Conservation (phyloP, 2,113 vertebrate genomes). For the Raphicerus campestris region DNA sequence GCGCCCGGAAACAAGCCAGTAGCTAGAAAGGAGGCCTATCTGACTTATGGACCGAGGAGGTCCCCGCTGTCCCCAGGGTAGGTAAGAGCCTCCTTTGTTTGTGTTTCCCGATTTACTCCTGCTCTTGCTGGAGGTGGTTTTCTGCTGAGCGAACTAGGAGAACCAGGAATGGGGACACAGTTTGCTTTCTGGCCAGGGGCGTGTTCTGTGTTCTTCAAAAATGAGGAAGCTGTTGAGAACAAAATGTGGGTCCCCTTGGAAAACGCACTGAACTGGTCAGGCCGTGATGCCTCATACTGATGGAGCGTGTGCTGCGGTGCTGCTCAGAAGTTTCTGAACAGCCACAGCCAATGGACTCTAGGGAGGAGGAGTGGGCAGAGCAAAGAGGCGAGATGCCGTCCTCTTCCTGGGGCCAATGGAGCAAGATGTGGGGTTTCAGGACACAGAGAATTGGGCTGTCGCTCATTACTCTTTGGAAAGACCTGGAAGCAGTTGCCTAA, state of each 20-base stretch:
- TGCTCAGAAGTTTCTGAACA: background rate
- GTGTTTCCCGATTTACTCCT: background rate
- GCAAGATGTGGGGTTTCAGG: accelerated
- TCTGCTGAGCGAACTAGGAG: background rate
- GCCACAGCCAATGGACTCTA: background rate
- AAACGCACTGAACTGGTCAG: background rate
- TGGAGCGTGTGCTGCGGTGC: accelerated
- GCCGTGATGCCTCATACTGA: accelerated
- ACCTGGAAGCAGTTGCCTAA: background rate
- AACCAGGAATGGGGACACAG: background rate
- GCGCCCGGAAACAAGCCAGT: accelerated
- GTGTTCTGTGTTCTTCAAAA: background rate
- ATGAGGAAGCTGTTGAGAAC: background rate
- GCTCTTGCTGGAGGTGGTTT: background rate
- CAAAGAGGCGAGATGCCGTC: background rate
- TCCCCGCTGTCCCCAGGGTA: accelerated
- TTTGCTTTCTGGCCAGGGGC: background rate
- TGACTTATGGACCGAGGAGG: background rate
- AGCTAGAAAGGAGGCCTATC: background rate
- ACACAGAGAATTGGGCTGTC: background rate
- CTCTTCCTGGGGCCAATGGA: background rate
- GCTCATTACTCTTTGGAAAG: background rate
- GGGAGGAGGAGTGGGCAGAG: background rate
- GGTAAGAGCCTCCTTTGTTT: accelerated
- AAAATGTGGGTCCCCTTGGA: background rate